A percentile compares a stretch with the other conserved stretches of the same genome.
phyloP scores from a whole-genome alignment of 2,113 vertebrate genomes.

The Rhinichthys klamathensis region DNA sequence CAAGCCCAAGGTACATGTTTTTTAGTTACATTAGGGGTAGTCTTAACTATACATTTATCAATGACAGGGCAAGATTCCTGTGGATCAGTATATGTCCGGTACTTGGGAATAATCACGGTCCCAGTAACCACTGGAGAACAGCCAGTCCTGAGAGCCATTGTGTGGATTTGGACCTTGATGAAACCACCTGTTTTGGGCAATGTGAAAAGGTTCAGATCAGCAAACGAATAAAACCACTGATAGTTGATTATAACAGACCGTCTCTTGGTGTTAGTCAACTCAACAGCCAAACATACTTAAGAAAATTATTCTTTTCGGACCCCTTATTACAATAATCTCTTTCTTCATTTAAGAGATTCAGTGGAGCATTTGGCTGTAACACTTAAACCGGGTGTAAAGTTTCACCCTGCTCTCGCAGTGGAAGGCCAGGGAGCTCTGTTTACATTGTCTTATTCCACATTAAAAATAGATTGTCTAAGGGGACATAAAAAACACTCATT shows the following conservation, averaged over 20 bases:
- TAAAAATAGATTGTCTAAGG: slow-evolving; percentile 31
- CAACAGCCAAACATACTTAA: background rate
- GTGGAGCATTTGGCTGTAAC: slow-evolving; percentile 23
- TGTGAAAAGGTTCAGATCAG: slow-evolving; percentile 41
- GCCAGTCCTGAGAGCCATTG: slow-evolving; percentile 90
- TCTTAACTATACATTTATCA: slow-evolving; percentile 36
- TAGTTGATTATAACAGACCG: background rate
- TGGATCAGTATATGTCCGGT: slow-evolving; percentile 91
- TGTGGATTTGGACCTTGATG: slow-evolving; percentile 91
- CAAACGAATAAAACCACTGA: background rate
- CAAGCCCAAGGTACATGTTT: slow-evolving; percentile 31
- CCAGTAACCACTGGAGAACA: slow-evolving; percentile 92
- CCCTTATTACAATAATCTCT: background rate
- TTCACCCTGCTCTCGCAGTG: background rate
- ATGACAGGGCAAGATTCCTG: background rate
- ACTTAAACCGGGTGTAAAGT: slow-evolving; percentile 33
- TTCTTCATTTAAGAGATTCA: background rate
- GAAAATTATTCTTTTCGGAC: background rate
- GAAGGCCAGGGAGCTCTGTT: slow-evolving; percentile 40
- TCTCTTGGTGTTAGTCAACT: background rate
- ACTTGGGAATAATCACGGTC: slow-evolving; percentile 90
- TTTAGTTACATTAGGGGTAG: slow-evolving; percentile 30
- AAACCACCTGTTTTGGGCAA: slow-evolving; percentile 87
- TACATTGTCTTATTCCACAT: slow-evolving; percentile 39
- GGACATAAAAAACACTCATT: background rate